Conservation (phyloP, 1,140 invertebrate species). For the Cherax quadricarinatus region DNA sequence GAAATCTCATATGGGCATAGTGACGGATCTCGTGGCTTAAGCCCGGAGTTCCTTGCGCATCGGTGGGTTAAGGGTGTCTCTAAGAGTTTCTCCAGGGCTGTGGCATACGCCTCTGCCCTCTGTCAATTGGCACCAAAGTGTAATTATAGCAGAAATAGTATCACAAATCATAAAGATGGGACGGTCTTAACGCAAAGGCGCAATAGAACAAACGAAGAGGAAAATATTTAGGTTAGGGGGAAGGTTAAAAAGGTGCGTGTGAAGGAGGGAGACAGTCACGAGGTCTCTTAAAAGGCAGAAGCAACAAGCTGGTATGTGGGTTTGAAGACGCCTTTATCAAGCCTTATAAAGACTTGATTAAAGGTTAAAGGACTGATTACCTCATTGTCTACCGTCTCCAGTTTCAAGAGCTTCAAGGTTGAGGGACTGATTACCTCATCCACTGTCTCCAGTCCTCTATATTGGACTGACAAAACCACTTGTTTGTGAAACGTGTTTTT, state of each 20-base stretch:
- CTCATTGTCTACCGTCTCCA: too few species aligned
- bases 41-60: constrained; percentile 25
- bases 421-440: too few species aligned
- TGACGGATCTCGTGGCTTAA: constrained; percentile 43
- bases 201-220: constrained; percentile 63
- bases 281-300: too few species aligned
- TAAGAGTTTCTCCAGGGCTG: not conserved
- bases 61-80: constrained; percentile 10
- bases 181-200: constrained; percentile 66
- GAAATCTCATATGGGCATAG: constrained; percentile 49
- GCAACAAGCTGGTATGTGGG: too few species aligned
- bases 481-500: too few species aligned
- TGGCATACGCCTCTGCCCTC: constrained; percentile 52
- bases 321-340: too few species aligned
- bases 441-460: too few species aligned
- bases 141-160: constrained; percentile 73
- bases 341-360: too few species aligned
- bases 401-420: too few species aligned
- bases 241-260: not conserved
- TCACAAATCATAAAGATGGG: constrained; percentile 72
- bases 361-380: too few species aligned
- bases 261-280: too few species aligned
- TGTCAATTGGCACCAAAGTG: constrained; percentile 71
- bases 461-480: too few species aligned
- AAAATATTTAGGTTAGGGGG: constrained; percentile 31